Evolutionary conservation across 1,140 invertebrate species (phyloP), one percentile per base, ranked within the genome.

Genomic region (Schlechtendalia chinensis): DNA sequence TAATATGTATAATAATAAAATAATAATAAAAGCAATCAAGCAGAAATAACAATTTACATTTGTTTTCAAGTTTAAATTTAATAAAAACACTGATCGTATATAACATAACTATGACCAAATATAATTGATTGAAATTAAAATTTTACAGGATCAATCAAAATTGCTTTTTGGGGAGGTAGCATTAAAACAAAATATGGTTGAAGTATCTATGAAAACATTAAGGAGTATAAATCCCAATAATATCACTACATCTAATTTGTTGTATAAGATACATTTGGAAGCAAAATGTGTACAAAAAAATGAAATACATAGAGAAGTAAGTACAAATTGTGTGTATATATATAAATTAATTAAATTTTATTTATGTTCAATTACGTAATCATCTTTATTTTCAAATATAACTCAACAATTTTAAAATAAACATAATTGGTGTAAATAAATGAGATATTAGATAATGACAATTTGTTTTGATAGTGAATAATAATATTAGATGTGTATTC

Each of bases 71-170:
- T n/a, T n/a, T n/a, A n/a, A n/a, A n/a, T n/a, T n/a, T n/a, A 39
- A 39, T 39, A 39, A 39, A 39, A 39, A 39, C 8, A 39, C 32
- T 39, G 8, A 39, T 39, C 8, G 8, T 39, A 39, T 8, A 39
- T 39, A 39, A 39, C 3, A 39, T 39, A 39, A 39, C 32, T 39
- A 39, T 39, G 3, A 39, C 8, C 32, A 8, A 39, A 39, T 39
- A 39, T 39, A 39, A 39, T 39, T 39, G n/a, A n/a, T 39, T 8
- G 32, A n/a, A 11, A 58, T 27, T 12, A 17, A 5, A 22, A 69
- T 50, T 47, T 79, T 27, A 5, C 4, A 79, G 75, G 58, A 45
- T 50, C 59, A 63, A 79, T 79, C 75, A 27, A 61, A 47, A 61
- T 50, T 79, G 45, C 5, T 27, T 22, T 63, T 61, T 47, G 56